These are phyloP conservation scores for Euproctis similis DNA, from an alignment of 2,888 invertebrate species.

Conservation along the genomic window DNA sequence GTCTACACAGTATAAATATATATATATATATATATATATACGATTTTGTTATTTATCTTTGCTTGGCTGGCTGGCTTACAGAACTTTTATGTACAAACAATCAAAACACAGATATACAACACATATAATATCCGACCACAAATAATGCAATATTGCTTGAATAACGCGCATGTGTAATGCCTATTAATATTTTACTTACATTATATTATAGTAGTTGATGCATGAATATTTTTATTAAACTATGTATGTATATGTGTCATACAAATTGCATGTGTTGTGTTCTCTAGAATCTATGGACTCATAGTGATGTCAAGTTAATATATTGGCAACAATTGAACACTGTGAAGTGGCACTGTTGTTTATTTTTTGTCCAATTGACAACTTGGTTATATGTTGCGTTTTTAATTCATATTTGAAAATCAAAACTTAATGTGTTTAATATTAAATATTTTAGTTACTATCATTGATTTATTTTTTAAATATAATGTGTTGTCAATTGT, in stretches of 20 bases:
- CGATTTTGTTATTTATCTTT: no score
- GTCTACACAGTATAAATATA: no score
- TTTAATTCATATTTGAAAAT: no score
- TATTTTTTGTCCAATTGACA: no score
- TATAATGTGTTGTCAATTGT: conserved; percentile 19
- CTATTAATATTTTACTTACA: conserved; percentile 28
- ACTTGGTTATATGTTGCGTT: conserved; percentile 13
- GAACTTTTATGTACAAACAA: no score
- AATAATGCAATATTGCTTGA: conserved; percentile 56
- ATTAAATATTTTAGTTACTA: neutral
- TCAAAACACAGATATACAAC: conserved; percentile 6
- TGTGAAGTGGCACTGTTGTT: no score
- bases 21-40: no score
- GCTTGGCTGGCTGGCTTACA: no score
- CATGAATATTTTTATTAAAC: no score
- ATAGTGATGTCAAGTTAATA: no score
- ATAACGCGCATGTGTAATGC: conserved; percentile 41
- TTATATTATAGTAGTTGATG: conserved; percentile 42
- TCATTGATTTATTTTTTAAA: neutral
- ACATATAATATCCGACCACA: conserved; percentile 37
- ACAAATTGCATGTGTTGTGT: conserved; percentile 56
- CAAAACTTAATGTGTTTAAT: neutral
- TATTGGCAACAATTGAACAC: no score
- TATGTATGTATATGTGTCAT: conserved; percentile 27
- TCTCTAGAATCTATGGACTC: no score